Evolutionary conservation across 2,888 invertebrate species (phyloP).

Genomic region (Diadegma fenestrale): DNA sequence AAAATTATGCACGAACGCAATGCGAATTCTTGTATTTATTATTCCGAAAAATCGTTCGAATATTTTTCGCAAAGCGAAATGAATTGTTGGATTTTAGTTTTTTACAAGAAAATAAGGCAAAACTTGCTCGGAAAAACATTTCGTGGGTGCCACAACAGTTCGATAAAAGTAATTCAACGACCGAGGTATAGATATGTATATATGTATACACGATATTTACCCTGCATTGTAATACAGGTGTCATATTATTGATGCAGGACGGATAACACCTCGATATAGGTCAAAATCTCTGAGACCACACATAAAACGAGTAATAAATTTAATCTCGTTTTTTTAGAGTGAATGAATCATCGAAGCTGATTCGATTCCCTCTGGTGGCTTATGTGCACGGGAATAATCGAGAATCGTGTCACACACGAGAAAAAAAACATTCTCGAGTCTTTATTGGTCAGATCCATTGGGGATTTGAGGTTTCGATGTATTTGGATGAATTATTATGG

Average conservation of each 20-base stretch:
- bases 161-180: constrained; percentile 28
- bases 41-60: neutral
- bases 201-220: constrained; percentile 41
- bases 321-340: constrained; percentile 26
- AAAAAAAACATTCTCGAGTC: neutral
- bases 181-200: neutral
- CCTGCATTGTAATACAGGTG: constrained; percentile 62
- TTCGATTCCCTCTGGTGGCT: constrained; percentile 17
- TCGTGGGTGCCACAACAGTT: constrained; percentile 5
- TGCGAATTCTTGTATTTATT: neutral
- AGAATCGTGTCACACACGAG: constrained; percentile 22
- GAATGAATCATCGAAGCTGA: constrained; percentile 50
- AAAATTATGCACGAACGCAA: neutral
- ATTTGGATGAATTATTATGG: neutral
- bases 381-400: constrained; percentile 18
- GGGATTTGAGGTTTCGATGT: neutral
- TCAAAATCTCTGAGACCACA: constrained; percentile 31
- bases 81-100: neutral
- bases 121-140: neutral
- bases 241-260: constrained; percentile 56
- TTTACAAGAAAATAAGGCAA: neutral
- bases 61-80: neutral
- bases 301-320: constrained; percentile 22
- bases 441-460: neutral
- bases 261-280: constrained; percentile 49